Conservation (phyloP, 2,113 vertebrate species). For the Lanius ludovicianus region DNA sequence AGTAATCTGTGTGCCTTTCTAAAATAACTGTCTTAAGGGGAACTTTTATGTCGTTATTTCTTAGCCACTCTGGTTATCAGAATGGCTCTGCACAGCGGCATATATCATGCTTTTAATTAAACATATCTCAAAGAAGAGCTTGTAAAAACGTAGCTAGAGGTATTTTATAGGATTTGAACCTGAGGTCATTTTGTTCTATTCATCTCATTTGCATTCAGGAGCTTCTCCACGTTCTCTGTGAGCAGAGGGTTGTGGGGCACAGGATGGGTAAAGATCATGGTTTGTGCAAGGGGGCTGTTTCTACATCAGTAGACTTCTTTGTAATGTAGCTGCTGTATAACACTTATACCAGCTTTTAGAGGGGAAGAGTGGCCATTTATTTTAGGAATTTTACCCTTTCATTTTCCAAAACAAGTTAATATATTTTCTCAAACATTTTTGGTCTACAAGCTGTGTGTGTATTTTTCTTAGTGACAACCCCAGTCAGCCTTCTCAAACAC, state of each 20-base stretch:
- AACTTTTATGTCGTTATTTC: constrained; percentile 45
- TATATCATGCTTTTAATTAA: constrained; percentile 79
- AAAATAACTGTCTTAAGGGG: constrained; percentile 73
- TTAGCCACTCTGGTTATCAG: constrained; percentile 14
- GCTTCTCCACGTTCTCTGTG: not conserved
- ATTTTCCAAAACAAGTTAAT: not conserved
- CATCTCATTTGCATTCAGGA: constrained; percentile 56
- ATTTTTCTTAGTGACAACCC: not conserved
- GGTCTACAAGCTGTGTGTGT: not conserved
- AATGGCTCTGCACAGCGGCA: constrained; percentile 42
- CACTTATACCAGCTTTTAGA: not conserved
- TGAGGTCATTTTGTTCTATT: constrained; percentile 63
- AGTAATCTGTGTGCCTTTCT: constrained; percentile 51
- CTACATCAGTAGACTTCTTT: not conserved
- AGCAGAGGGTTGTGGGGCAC: constrained; percentile 6
- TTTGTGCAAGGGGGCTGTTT: not conserved
- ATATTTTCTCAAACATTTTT: not conserved
- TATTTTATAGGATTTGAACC: constrained; percentile 69
- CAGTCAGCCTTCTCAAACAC: not conserved
- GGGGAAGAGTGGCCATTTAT: not conserved
- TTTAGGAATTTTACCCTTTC: not conserved
- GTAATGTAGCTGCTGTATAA: not conserved
- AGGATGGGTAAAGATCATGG: not conserved
- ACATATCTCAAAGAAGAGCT: constrained; percentile 56
- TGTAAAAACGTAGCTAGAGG: constrained; percentile 68